Evolutionary conservation across 2,113 vertebrate species (phyloP).

Genomic region (Calyptomena viridis): DNA sequence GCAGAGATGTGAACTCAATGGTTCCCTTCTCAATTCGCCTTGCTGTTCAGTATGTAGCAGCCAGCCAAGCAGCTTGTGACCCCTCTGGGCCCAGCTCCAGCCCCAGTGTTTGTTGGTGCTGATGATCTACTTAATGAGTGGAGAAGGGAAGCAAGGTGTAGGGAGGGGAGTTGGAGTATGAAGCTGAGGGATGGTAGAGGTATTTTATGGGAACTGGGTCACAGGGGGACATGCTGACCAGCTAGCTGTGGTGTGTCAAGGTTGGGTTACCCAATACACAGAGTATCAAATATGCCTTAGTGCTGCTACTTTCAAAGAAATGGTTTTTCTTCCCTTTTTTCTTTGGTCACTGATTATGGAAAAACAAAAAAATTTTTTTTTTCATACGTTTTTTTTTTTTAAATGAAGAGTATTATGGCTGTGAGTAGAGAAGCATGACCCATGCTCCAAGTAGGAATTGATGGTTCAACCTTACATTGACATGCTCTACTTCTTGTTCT

Average conservation of each 20-base stretch:
- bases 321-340: not conserved
- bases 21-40: not conserved
- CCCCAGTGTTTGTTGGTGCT: not conserved
- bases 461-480: not conserved
- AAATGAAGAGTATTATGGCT: not conserved
- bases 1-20: not conserved
- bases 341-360: not conserved
- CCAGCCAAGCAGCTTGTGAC: not conserved
- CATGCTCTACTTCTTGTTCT: not conserved
- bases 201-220: not conserved
- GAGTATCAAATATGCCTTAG: not conserved
- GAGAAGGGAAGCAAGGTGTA: not conserved
- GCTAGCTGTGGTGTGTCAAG: not conserved
- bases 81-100: not conserved
- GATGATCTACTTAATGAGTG: not conserved
- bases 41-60: not conserved
- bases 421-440: not conserved
- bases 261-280: not conserved
- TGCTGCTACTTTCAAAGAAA: not conserved
- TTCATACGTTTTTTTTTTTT: not conserved
- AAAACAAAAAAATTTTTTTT: not conserved
- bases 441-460: not conserved
- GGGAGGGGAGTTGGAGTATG: not conserved
- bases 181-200: not conserved
- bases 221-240: not conserved